Conservation (phyloP, 1,140 invertebrate genomes). For the Rhizoglyphus robini region DNA sequence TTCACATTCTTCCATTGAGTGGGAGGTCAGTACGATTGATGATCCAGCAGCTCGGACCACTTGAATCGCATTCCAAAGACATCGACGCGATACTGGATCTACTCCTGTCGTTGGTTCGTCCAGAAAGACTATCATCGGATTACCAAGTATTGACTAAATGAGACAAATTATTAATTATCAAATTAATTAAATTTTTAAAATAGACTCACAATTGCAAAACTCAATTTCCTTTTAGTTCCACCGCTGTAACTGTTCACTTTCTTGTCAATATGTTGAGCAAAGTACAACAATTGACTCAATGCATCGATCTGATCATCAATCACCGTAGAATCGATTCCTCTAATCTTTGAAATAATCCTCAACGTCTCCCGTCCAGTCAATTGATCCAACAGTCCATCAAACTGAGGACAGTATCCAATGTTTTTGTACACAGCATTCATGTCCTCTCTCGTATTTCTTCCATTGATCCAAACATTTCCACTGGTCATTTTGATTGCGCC, state of each 20-base stretch:
- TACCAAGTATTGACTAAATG: slow-evolving; percentile 55
- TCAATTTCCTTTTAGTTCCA: slow-evolving; percentile 88
- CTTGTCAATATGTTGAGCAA: slow-evolving; percentile 31
- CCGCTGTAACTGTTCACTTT: slow-evolving; percentile 43
- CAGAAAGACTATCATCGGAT: slow-evolving; percentile 61
- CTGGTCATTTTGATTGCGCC: slow-evolving; percentile 52
- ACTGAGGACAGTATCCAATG: slow-evolving; percentile 40
- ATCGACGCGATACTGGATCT: slow-evolving; percentile 55
- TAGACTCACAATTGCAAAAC: slow-evolving; percentile 61
- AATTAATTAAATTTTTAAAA: too few species aligned
- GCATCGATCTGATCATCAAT: slow-evolving; percentile 33
- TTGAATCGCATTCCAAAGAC: slow-evolving; percentile 49
- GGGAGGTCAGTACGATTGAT: slow-evolving; percentile 30
- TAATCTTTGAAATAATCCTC: slow-evolving; percentile 24
- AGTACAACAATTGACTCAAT: slow-evolving; percentile 35
- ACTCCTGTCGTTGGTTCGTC: slow-evolving; percentile 26
- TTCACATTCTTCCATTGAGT: slow-evolving; percentile 53
- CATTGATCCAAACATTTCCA: slow-evolving; percentile 46
- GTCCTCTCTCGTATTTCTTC: slow-evolving; percentile 7
- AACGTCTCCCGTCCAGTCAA: slow-evolving; percentile 29
- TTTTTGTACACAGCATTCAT: slow-evolving; percentile 24
- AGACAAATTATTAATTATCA: too few species aligned
- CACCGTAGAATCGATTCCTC: slow-evolving; percentile 28
- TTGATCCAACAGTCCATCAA: slow-evolving; percentile 36
- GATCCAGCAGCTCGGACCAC: slow-evolving; percentile 35